Percentiles rank a stretch among this genome's conserved stretches.
Conservation (phyloP, 2,113 vertebrate genomes). For the Gavialis gangeticus region DNA sequence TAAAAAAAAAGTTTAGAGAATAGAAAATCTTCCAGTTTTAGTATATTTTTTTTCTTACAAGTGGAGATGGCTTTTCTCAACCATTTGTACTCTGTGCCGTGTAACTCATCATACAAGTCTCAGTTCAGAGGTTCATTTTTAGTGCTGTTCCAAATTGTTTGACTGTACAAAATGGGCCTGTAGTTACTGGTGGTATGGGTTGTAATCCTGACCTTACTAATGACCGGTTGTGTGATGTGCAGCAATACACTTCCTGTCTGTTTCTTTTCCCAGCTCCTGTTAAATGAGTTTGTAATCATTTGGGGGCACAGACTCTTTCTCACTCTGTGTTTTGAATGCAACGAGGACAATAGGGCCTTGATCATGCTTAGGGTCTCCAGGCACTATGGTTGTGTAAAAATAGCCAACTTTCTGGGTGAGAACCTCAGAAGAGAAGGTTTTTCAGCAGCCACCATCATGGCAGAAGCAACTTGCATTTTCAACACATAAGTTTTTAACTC, state of each 20-base stretch:
- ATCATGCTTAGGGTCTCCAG: neutral
- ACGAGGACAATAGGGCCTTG: too few species aligned
- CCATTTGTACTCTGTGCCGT: neutral
- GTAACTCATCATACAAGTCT: accelerated
- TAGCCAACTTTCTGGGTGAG: neutral
- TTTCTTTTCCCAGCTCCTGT: neutral
- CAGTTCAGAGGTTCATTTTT: neutral
- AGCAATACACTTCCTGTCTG: neutral
- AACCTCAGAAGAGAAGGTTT: neutral
- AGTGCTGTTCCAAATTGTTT: neutral
- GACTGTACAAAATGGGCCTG: neutral
- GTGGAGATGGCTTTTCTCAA: neutral
- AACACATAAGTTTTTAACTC: too few species aligned
- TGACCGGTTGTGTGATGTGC: neutral
- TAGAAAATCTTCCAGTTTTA: neutral
- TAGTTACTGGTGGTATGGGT: neutral
- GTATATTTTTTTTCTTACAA: neutral
- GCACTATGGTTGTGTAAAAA: neutral
- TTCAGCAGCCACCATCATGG: too few species aligned
- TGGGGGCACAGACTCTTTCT: neutral
- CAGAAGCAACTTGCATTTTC: too few species aligned
- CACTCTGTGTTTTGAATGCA: neutral
- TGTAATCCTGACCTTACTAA: neutral
- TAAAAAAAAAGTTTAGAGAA: neutral
- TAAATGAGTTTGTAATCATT: neutral